Base-by-base conservation (phyloP, 2,888 invertebrate species). In the Heteromyza rotundicornis region DNA sequence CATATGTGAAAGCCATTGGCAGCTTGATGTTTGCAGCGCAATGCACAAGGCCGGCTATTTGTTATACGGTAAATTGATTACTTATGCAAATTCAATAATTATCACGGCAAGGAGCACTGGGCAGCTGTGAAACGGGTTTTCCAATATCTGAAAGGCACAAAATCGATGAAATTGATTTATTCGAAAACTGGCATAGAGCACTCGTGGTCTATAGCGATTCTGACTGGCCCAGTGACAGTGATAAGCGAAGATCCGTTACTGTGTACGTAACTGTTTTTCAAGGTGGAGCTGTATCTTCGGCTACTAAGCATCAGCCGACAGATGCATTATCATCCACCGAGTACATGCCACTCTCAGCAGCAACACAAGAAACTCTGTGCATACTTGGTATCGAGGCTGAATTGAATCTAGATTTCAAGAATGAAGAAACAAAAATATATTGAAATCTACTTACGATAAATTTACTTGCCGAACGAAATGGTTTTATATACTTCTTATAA, bases 111-210 rank as follows among this genome's bases (percentile, higher is more conserved):
- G 44, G 50, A 44, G 5, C 65, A 68, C 51, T 66, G 61, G 62
- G 59, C 50, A 16, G 64, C 60, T 12, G 63, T 64, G 0, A 67
- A 68, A 47, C 57, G 53, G 5, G 57, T 65, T 35, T 57, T 66
- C 16, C 22, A 40, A 36, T 64, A 61, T 47, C 44, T 64, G 53
- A 59, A 59, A 47, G 50, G 51, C 19, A 62, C 50, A 5, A 8
- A 19, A 23, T 14, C n/a, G 47, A 12, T 22, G 22, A 59, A 59
- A 16, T 47, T 54, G 19, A 20, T n/a, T 12, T 60, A 32, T 47
- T 22, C 14, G n/a, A n/a, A 16, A 2, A 10, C 14, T 51, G 51
- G n/a, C 60, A 57, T 44, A 47, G 35, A n/a, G 51, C 49, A 10
- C n/a, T 64, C 5, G 17, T 64, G 20, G 53, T 51, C 7, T 55